phyloP scores from a whole-genome alignment of 2,888 invertebrate genomes.

The Antheraea yamamai region DNA sequence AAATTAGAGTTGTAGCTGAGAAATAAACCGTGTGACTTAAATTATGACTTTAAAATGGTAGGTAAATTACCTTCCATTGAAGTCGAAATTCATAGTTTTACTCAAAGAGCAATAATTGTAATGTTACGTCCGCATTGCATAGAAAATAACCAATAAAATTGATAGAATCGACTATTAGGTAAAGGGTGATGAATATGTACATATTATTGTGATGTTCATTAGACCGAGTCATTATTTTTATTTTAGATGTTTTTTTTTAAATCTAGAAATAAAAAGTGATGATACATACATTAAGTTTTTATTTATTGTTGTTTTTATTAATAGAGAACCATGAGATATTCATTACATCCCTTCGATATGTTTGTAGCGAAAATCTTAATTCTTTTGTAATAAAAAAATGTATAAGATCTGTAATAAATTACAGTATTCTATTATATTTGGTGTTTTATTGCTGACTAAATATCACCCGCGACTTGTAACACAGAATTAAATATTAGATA shows the following conservation, averaged over 20 bases:
- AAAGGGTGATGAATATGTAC: constrained; percentile 41
- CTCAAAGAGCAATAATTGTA: background rate
- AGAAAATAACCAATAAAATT: background rate
- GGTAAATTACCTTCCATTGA: background rate
- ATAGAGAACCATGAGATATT: constrained; percentile 39
- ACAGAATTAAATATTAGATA: too few relatives aligned
- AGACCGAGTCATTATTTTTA: constrained; percentile 44
- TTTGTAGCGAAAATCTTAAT: constrained; percentile 57
- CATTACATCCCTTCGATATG: constrained; percentile 49
- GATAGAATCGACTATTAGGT: constrained; percentile 24
- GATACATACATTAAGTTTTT: constrained; percentile 38
- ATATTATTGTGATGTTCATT: constrained; percentile 35
- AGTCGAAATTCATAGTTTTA: background rate
- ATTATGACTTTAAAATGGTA: background rate
- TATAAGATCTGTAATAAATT: constrained; percentile 76
- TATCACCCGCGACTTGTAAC: background rate
- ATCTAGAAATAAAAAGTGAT: constrained; percentile 25
- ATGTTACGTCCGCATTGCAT: background rate
- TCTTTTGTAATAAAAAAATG: constrained; percentile 60
- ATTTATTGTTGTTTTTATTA: constrained; percentile 48
- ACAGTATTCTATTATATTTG: constrained; percentile 70
- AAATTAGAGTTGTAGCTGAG: background rate
- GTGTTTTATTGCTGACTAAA: constrained; percentile 36
- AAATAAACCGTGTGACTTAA: background rate
- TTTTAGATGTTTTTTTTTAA: constrained; percentile 24